Percentiles rank a stretch among this genome's conserved stretches.
Conservation (phyloP, 2,797 vertebrate genomes). For the Halcyon chelicuti region DNA sequence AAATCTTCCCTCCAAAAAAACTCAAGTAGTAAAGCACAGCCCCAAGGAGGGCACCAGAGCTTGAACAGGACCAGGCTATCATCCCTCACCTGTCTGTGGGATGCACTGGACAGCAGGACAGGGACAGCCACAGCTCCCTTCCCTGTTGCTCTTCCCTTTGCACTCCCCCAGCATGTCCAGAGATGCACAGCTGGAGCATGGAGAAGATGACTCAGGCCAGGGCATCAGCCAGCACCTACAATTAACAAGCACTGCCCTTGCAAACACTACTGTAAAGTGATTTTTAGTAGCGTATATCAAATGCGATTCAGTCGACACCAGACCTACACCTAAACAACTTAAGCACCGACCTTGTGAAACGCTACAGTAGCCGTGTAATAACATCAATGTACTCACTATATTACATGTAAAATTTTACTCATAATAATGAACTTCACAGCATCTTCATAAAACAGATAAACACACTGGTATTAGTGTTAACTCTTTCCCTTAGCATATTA, state of each 20-base stretch:
- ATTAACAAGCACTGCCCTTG: not conserved
- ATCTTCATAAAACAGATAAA: not conserved
- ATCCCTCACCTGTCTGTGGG: rapidly evolving
- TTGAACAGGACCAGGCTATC: not conserved
- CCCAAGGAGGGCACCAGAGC: not conserved
- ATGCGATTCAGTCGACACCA: not conserved
- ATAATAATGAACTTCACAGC: not conserved
- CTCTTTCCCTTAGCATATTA: not conserved
- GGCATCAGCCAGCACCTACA: not conserved
- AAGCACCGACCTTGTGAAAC: not conserved
- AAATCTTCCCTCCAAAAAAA: not conserved
- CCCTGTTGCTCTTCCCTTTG: not conserved
- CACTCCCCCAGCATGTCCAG: rapidly evolving
- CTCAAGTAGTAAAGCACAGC: not conserved
- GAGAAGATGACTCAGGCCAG: not conserved
- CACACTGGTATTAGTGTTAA: not conserved
- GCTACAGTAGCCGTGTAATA: rapidly evolving
- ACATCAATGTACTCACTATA: not conserved
- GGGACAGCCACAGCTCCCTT: not conserved
- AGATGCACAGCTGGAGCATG: not conserved
- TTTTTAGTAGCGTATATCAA: not conserved
- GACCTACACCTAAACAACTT: not conserved
- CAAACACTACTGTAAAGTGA: not conserved
- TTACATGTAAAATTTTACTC: not conserved
- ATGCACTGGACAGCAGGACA: not conserved